Evolutionary conservation across 2,797 vertebrate species (phyloP).

Genomic region (Valencia hispanica): DNA sequence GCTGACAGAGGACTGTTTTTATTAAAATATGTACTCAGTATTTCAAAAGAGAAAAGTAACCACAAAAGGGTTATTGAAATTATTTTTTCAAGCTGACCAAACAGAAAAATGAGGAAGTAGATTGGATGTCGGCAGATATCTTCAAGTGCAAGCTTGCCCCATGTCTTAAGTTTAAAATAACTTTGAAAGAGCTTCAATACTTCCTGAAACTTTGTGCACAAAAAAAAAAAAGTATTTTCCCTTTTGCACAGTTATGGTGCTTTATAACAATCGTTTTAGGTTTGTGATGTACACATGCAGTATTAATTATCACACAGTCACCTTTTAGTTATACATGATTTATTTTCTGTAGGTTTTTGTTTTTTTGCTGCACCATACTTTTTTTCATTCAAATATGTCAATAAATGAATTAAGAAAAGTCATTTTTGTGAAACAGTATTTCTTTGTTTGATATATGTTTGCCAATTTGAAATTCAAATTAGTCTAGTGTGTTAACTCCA

Average conservation of each 20-base stretch:
- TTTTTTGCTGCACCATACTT: too few relatives aligned
- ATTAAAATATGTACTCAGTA: neutral
- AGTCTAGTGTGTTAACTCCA: neutral
- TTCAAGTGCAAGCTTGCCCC: conserved; percentile 31
- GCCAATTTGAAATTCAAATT: neutral
- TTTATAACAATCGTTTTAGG: conserved; percentile 1
- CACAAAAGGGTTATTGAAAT: conserved; percentile 20
- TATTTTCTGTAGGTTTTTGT: neutral
- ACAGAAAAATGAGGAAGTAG: conserved; percentile 44
- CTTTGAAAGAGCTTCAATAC: conserved; percentile 13
- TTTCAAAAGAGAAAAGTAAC: conserved; percentile 20
- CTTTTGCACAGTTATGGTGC: neutral
- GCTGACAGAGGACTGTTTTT: neutral
- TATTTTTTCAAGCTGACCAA: neutral
- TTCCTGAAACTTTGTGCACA: neutral
- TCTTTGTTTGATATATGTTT: neutral
- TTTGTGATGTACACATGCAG: neutral
- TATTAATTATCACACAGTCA: neutral
- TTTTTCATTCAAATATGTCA: neutral
- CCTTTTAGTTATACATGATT: neutral
- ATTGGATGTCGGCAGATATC: conserved; percentile 25
- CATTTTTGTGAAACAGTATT: neutral
- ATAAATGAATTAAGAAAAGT: neutral
- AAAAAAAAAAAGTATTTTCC: neutral
- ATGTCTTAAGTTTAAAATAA: conserved; percentile 14